Evolutionary conservation across 2,888 invertebrate genomes (phyloP), one percentile per base, ranked within the genome.

Genomic region (Camptogramma bilineatum): DNA sequence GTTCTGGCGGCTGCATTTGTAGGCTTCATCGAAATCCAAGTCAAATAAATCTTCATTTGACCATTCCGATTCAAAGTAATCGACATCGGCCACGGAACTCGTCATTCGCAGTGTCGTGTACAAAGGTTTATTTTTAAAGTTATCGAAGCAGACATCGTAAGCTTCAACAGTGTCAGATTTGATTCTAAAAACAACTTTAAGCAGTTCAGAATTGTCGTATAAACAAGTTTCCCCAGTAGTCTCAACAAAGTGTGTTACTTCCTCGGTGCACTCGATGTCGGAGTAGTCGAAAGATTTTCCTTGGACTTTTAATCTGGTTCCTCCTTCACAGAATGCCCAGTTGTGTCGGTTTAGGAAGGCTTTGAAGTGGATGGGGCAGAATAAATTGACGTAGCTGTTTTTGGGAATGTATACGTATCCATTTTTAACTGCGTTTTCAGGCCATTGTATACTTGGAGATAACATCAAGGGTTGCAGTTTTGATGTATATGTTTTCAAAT

Each of bases 111-210:
- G 71, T 52, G 73, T 78, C 0, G 81, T 57, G 57, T 78, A 87
- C 13, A 84, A 21, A 3, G 87, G 80, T 1, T 69, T 51, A n/a
- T 79, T 78, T 0, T 69, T 76, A 0, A 54, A 46, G 18, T 62
- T 76, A 54, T 85, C 80, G 0, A 82, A 39, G 52, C 89, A 89
- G 2, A 87, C 74, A 53, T 82, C 75, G 31, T 82, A 89, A 0
- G 83, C 78, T 18, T 70, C 34, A 8, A 58, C 65, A 2, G 74
- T 31, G 7, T 31, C 4, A 5, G 17, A n/a, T 9, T 1, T 0
- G 21, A 72, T 4, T n/a, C 66, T 61, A 53, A 74, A 88, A 7
- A 80, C 82, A 13, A 88, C 64, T 39, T 73, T 65, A 0, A 84
- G 2, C 7, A 57, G 57, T 66, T 84, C 79, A 0, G 81, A 75